Evolutionary conservation across 2,113 vertebrate species (phyloP), one percentile per base, ranked within the genome.

Genomic region (Zosterops borbonicus): DNA sequence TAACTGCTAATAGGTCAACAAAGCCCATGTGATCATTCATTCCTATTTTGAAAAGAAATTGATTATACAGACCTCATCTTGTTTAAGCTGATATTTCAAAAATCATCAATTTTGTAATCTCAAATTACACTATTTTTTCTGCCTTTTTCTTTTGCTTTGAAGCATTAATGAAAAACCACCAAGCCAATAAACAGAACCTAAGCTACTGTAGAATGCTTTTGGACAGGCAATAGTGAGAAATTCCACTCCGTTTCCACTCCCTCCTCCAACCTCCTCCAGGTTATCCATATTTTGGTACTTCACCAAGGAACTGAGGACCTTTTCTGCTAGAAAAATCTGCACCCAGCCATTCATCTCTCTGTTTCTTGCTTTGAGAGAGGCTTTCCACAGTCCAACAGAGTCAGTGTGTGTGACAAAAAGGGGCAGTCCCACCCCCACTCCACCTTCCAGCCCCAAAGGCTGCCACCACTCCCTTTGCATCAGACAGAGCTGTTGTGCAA

Each of bases 341-440:
- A 75, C 31, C 22, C 39, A 87, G 29, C 4, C 29, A 4, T 55
- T 70, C 60, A 29, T 37, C 7, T 74, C 19, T 15, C n/a, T 52
- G 3, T 6, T 65, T 69, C 37, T 74, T 75, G 39, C 39, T 78
- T 67, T 5, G 2, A 63, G 25, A 83, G 12, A 16, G 19, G 31
- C n/a, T n/a, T 78, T 50, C 74, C 39, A 33, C 16, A 33, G 20
- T 39, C 39, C 80, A 63, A 8, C 12, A 59, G 46, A 55, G 12
- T 24, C 16, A 25, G 22, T 9, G 29, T 21, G 20, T 33, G 21
- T 37, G 20, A 91, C 52, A 63, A 58, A 77, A 74, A 46, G 18
- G 14, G 25, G 12, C 4, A 19, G 85, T 81, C 8, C n/a, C 6
- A 0, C 21, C 6, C 22, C 7, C 11, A 69, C 1, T 2, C 13